Base-by-base conservation (phyloP, 2,113 vertebrate species). In the Formicarius rufipectus region DNA sequence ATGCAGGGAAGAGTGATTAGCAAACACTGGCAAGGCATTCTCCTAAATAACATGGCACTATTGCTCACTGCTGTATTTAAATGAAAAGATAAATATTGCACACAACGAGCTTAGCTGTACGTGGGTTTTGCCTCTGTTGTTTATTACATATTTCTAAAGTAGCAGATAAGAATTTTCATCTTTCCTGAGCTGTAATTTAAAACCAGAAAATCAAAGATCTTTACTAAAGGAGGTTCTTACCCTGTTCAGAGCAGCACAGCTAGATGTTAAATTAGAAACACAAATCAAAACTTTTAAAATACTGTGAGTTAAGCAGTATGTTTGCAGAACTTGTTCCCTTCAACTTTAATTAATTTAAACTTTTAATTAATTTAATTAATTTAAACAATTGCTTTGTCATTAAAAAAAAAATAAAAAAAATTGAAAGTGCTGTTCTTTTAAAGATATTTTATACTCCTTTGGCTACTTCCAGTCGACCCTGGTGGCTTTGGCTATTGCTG, bases 21-120 rank as follows among this genome's bases (percentile, higher is more conserved):
- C 79, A 87, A 89, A 90, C 33, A 49, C 77, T 71, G 87, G 89
- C 84, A 93, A 94, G 40, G 33, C 49, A 62, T 76, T 90, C 72
- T 84, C 18, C 81, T 56, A 30, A 92, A 78, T 44, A 90, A 60
- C 40, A 56, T 15, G 18, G 49, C 39, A 12, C 42, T 53, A 9
- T 31, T 49, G 50, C 64, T 93, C 47, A 24, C 44, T 45, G 31
- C 31, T 92, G 66, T 66, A 73, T 68, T 93, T 72, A 75, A 81
- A 72, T 9, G 1, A 84, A 93, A 93, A 62, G 5, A 10, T 44
- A 45, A 62, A 10, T 69, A 69, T 58, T 82, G 24, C 30, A 44
- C 0, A 4, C 2, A 12, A 62, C 30, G 68, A 63, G 15, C 33
- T 56, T 50, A 58, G 24, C 23, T 94, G 4, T 37, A 35, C 23